Conservation (phyloP, 2,113 vertebrate species). For the Mormoops blainvillei region DNA sequence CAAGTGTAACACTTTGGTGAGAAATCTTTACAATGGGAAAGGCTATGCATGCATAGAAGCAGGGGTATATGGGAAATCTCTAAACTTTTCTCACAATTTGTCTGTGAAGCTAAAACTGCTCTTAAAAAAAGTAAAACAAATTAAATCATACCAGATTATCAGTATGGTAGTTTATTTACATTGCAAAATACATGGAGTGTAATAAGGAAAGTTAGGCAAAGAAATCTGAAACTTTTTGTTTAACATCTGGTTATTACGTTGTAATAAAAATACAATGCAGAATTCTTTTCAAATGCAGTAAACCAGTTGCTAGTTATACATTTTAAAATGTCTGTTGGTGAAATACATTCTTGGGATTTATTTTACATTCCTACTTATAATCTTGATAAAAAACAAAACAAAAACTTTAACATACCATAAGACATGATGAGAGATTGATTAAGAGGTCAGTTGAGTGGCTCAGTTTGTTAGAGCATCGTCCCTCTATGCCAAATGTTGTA, state of each 20-base stretch:
- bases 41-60: too few species aligned
- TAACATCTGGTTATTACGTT: background rate
- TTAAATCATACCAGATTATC: background rate
- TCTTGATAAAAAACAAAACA: conserved; percentile 29
- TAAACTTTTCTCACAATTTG: background rate
- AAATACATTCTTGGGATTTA: background rate
- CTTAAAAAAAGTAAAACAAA: background rate
- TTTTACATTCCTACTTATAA: background rate
- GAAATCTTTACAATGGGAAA: background rate
- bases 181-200: background rate
- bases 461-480: too few species aligned
- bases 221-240: background rate
- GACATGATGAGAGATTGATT: background rate
- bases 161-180: background rate
- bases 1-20: background rate
- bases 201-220: background rate
- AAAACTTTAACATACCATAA: background rate
- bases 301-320: background rate
- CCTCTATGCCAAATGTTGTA: too few species aligned
- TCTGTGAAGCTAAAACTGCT: background rate
- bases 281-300: background rate
- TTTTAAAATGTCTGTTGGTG: background rate
- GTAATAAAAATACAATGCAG: background rate
- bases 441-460: background rate
- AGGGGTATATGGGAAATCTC: background rate